Base-by-base conservation (phyloP, 2,797 vertebrate species). In the Monodelphis domestica region DNA sequence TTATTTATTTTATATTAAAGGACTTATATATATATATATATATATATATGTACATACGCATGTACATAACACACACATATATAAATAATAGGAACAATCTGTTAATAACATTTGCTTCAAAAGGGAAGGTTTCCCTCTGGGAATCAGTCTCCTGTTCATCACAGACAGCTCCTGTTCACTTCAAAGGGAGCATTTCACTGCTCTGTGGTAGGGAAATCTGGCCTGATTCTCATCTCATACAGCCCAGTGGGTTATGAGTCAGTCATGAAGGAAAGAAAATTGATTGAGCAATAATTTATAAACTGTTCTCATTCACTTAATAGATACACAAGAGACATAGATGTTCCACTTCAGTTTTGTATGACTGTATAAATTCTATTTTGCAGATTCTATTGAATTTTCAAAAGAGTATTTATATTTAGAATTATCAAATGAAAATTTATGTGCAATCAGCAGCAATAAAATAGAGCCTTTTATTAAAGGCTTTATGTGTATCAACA, bases 401-500 rank as follows among this genome's bases (percentile, higher is more conserved):
- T 78, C 55, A 0, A 1, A 87, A 28, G 52, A 29, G 1, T 6
- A 4, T 24, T 12, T 5, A 14, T 21, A 78, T 53, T 29, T 50
- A 26, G 26, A 17, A 52, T 52, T 88, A 54, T 29, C 53, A 24
- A 5, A 50, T n/a, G 54, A 11, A 51, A 91, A 5, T 52, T 56
- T 28, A 55, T 4, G 30, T 91, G 24, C 9, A 11, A 88, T 54
- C 84, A 11, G 5, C 6, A 1, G 29, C 59, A 54, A 26, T 3
- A 1, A n/a, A n/a, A 26, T 0, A 6, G 87, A 29, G 9, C 10
- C 59, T 21, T 17, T 33, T 4, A n/a, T 28, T 12, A 29, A 4
- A n/a, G 38, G 0, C 0, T 3, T 53, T 89, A 53, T 26, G 21
- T 9, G 33, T 4, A 9, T 12, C 88, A 30, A 2, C 12, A 0